Conservation (phyloP, 2,888 invertebrate species). For the Andrena haemorrhoa region DNA sequence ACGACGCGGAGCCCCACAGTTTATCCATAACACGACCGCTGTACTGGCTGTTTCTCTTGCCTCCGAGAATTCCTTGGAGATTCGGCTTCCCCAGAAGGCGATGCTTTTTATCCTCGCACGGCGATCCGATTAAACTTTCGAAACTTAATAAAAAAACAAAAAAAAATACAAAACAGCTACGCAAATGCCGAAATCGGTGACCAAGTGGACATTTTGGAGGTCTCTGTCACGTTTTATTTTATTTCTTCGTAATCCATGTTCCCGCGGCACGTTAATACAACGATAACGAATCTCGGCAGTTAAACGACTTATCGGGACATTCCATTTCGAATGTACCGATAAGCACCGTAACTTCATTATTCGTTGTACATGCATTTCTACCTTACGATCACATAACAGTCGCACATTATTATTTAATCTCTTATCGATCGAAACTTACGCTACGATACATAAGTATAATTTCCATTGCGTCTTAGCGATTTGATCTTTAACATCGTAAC, state of each 20-base stretch:
- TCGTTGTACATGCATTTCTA: slow-evolving; percentile 25
- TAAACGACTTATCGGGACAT: slow-evolving; percentile 16
- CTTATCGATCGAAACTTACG: slow-evolving; percentile 10
- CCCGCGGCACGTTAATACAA: slow-evolving; percentile 5
- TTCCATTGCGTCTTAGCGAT: slow-evolving; percentile 18
- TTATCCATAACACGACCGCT: slow-evolving; percentile 51
- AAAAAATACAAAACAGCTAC: slow-evolving; percentile 53
- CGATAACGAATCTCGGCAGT: slow-evolving; percentile 14
- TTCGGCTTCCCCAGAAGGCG: slow-evolving; percentile 63
- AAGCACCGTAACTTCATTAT: slow-evolving; percentile 21
- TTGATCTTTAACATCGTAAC: slow-evolving; percentile 16
- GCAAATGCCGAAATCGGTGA: slow-evolving; percentile 79
- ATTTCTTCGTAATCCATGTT: slow-evolving; percentile 28
- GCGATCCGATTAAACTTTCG: slow-evolving; percentile 57
- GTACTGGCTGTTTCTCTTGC: slow-evolving; percentile 45
- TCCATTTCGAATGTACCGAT: slow-evolving; percentile 15
- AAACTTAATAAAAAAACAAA: slow-evolving; percentile 29
- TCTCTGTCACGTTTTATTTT: slow-evolving; percentile 72
- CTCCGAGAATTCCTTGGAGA: slow-evolving; percentile 60
- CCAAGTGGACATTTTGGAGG: slow-evolving; percentile 82
- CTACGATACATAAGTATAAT: slow-evolving; percentile 10
- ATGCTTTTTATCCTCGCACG: slow-evolving; percentile 59
- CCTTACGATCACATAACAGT: slow-evolving; percentile 27
- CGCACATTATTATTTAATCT: slow-evolving; percentile 34
- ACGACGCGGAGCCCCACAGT: slow-evolving; percentile 53